Conservation (phyloP, 2,797 vertebrate genomes). For the Schizothorax lantsangensis region DNA sequence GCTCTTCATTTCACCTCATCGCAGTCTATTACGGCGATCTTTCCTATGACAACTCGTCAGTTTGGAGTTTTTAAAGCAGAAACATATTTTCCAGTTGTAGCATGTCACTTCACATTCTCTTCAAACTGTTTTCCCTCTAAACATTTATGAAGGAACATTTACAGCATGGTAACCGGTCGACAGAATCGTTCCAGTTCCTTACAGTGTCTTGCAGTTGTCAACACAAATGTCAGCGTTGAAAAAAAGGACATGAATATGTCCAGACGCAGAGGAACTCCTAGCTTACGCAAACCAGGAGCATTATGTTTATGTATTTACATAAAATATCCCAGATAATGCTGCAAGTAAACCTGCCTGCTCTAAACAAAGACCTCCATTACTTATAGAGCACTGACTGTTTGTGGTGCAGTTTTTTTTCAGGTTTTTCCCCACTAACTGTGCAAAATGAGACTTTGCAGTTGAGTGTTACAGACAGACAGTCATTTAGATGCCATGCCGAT, state of each 20-base stretch:
- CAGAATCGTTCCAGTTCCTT: constrained; percentile 23
- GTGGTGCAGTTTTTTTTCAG: not conserved
- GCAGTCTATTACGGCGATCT: not conserved
- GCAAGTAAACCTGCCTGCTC: not conserved
- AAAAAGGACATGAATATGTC: not conserved
- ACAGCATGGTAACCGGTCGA: constrained; percentile 12
- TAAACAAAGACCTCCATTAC: constrained; percentile 36
- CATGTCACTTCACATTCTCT: constrained; percentile 31
- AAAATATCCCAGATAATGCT: constrained; percentile 22
- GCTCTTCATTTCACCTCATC: not conserved
- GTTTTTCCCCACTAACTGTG: constrained; percentile 7
- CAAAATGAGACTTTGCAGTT: constrained; percentile 14
- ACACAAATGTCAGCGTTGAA: constrained; percentile 15
- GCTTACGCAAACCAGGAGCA: not conserved
- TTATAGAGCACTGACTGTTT: not conserved
- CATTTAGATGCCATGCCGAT: constrained; percentile 32
- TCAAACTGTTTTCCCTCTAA: constrained; percentile 25
- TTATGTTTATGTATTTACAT: constrained; percentile 21
- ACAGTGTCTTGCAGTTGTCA: not conserved
- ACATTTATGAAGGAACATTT: constrained; percentile 29
- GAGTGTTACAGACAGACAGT: constrained; percentile 40
- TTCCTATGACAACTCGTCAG: not conserved
- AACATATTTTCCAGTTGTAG: constrained; percentile 29
- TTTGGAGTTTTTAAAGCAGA: constrained; percentile 5
- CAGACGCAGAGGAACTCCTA: constrained; percentile 38